Conservation (phyloP, 2,113 vertebrate species). For the Crotophaga sulcirostris region DNA sequence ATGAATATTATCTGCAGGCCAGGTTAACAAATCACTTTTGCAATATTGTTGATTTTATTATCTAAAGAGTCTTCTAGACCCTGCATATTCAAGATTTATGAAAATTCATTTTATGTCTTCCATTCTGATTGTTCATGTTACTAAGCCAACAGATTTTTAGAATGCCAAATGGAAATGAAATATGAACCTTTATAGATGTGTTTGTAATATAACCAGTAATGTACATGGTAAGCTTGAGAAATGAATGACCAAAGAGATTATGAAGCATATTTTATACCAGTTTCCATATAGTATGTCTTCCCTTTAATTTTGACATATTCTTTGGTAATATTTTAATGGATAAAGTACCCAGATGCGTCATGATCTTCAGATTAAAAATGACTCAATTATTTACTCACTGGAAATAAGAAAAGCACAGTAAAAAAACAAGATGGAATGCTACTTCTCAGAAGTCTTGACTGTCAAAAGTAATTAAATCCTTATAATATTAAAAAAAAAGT, state of each 20-base stretch:
- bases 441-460: not conserved
- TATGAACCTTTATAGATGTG: not conserved
- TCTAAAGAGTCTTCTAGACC: not conserved
- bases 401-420: not conserved
- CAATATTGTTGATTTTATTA: not conserved
- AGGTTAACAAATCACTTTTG: not conserved
- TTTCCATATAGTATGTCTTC: not conserved
- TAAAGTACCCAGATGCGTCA: not conserved
- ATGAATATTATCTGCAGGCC: not conserved
- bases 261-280: not conserved
- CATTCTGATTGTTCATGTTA: not conserved
- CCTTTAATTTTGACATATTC: not conserved
- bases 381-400: not conserved
- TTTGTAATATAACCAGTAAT: not conserved
- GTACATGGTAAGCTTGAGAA: not conserved
- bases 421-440: not conserved
- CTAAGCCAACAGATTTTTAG: not conserved
- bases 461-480: not conserved
- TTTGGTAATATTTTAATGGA: not conserved
- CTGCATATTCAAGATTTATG: not conserved
- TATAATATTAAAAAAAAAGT: not conserved
- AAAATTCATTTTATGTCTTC: not conserved
- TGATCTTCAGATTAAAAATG: not conserved
- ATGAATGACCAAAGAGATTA: not conserved
- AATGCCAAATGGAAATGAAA: not conserved